Evolutionary conservation across 1,140 invertebrate genomes (phyloP).

Genomic region (Scylla paramamosain): DNA sequence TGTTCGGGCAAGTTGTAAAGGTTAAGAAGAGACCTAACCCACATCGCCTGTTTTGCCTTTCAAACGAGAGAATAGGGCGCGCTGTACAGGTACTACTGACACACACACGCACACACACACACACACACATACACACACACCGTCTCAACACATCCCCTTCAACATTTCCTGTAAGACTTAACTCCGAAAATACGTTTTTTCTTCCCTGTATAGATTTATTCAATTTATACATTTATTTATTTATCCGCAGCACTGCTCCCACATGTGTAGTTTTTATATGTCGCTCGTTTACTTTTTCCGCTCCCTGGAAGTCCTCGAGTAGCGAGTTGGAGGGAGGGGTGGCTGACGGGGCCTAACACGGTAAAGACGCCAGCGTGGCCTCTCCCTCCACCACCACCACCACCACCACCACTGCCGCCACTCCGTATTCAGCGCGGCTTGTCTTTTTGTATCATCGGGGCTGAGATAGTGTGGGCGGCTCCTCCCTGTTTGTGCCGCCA

Average conservation of each 20-base stretch:
- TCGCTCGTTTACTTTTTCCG: neutral
- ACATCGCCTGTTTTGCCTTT: too few species aligned
- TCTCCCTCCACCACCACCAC: neutral
- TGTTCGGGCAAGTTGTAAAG: too few species aligned
- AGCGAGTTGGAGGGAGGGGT: neutral
- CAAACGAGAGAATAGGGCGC: too few species aligned
- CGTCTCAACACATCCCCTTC: neutral
- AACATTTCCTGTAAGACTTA: neutral
- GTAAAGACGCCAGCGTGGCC: neutral
- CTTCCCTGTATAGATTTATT: neutral
- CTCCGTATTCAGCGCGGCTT: neutral
- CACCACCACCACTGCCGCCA: neutral
- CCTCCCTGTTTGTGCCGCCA: neutral
- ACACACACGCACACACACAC: constrained; percentile 6
- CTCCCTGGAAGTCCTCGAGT: neutral
- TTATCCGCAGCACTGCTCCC: neutral
- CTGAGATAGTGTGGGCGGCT: neutral
- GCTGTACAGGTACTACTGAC: neutral
- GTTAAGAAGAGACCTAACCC: too few species aligned
- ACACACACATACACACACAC: neutral
- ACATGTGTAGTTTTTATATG: neutral
- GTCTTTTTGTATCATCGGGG: neutral
- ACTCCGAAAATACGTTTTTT: neutral
- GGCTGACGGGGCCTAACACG: neutral
- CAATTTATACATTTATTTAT: neutral